phyloP scores from a whole-genome alignment of 2,113 vertebrate genomes.

The Cairina moschata region DNA sequence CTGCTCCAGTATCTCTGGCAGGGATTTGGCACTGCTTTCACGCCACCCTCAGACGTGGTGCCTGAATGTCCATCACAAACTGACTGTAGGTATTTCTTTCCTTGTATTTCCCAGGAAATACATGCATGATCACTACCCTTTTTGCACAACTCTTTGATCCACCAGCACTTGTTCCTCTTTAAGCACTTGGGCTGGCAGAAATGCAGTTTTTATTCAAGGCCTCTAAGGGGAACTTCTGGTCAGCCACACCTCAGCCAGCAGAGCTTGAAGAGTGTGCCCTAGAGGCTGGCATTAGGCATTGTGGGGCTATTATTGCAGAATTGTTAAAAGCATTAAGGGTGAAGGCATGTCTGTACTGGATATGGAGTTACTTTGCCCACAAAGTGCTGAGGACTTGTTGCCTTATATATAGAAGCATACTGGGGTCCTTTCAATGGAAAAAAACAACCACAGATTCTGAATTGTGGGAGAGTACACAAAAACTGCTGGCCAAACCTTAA shows the following conservation, averaged over 20 bases:
- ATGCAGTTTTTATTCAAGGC: not conserved
- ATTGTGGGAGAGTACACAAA: not conserved
- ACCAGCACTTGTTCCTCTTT: not conserved
- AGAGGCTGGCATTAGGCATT: not conserved
- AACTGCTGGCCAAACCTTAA: not conserved
- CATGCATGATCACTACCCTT: not conserved
- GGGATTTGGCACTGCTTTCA: not conserved
- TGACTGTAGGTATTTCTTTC: not conserved
- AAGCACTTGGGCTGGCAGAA: not conserved
- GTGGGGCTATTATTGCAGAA: not conserved
- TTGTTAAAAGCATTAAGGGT: not conserved
- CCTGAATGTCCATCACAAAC: not conserved
- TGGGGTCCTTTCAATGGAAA: not conserved
- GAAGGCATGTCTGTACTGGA: not conserved
- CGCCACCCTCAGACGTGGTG: not conserved
- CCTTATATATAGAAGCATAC: not conserved
- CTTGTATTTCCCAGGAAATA: not conserved
- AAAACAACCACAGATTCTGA: not conserved
- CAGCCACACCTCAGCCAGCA: not conserved
- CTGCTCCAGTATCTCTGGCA: not conserved
- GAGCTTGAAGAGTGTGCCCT: not conserved
- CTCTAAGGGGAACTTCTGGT: not conserved
- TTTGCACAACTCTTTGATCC: not conserved
- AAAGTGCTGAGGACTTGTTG: not conserved
- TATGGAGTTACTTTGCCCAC: not conserved